Base-by-base conservation (phyloP, 53 echinoderm and acorn worm species). In the Echinarachnius parma region DNA sequence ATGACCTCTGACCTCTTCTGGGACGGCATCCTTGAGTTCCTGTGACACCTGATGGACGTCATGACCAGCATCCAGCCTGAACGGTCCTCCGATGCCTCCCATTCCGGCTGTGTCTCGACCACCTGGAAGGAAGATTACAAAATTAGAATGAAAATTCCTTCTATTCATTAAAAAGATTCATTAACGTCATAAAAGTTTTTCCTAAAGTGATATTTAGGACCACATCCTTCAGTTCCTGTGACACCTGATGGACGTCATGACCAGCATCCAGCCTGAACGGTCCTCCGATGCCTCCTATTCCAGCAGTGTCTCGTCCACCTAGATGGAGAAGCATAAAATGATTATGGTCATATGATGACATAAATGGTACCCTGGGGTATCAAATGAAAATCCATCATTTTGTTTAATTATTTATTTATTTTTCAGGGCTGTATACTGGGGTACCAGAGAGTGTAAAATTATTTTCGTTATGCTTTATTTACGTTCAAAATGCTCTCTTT, bases 271-370 rank as follows among this genome's bases (percentile, higher is more conserved):
- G 70, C 22, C 94, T 77, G 39, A 91, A 94, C 15, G 94, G 94
- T 4, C 94, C 94, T 23, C 94, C 94, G 7, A 87, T 81, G n/a
- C 94, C 94, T 27, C 94, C 94, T 3, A 94, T 37, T 47, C 94
- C 94, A 32, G 94, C 94, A 0, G 94, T 94, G 33, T 86, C 94
- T 45, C 81, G 75, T 18, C 94, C 94, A 83, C 94, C 94, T 94
- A 39, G 0, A 16, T 14, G 13, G 42, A 42, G 42, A 42, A 14
- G 13, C 8, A 42, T 9, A 9, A 9, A 42, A 42, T 42, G 42
- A n/a, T n/a, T n/a, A n/a, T n/a, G n/a, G n/a, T n/a, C n/a, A n/a
- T n/a, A n/a, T n/a, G n/a, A 5, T 60, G 24, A n/a, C n/a, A n/a
- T n/a, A n/a, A n/a, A n/a, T n/a, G n/a, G n/a, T n/a, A n/a, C n/a